Base-by-base conservation (phyloP, 2,888 invertebrate species). In the Choreutis nemorana region DNA sequence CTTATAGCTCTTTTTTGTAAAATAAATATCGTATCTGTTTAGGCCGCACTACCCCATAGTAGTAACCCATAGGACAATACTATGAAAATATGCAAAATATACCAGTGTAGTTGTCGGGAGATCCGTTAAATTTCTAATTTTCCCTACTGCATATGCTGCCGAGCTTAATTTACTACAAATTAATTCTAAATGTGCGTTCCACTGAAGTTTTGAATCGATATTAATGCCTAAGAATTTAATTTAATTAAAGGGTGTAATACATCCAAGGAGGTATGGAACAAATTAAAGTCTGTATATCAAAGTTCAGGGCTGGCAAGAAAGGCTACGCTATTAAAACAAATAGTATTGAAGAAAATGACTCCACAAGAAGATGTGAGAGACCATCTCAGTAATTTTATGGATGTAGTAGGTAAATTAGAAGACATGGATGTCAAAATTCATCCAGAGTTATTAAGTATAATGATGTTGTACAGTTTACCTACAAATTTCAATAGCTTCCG, bases 281-380 rank as follows among this genome's bases (percentile, higher is more conserved):
- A 48, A 32, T 38, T 70, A 11, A 33, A 57, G 26, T 15, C 25
- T 2, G 55, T 55, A 10, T 58, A 55, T 27, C 47, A 57, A 36
- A 63, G 59, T n/a, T 45, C 43, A 23, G 61, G 60, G 3, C 60
- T 60, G 1, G 59, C 61, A 1, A 35, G 55, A 20, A 66, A 66
- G 32, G 64, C 62, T 0, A 60, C 53, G 5, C 33, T 67, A 3
- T 32, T 68, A 8, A 67, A 68, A 28, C 41, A 49, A 20, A 35
- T 66, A 3, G 47, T 48, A 3, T 30, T 59, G 3, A 48, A 47
- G 5, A 47, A 47, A 16, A 60, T 66, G 58, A 22, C 29, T 9
- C 49, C 29, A 10, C 49, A 58, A 10, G 45, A 40, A 1, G 53
- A 60, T 29, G 42, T 61, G 2, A 39, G 51, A 9, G 46, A 50